These are phyloP conservation scores for Steinernema scapterisci DNA, from an alignment of 2,888 invertebrate species.

Conservation along the genomic window DNA sequence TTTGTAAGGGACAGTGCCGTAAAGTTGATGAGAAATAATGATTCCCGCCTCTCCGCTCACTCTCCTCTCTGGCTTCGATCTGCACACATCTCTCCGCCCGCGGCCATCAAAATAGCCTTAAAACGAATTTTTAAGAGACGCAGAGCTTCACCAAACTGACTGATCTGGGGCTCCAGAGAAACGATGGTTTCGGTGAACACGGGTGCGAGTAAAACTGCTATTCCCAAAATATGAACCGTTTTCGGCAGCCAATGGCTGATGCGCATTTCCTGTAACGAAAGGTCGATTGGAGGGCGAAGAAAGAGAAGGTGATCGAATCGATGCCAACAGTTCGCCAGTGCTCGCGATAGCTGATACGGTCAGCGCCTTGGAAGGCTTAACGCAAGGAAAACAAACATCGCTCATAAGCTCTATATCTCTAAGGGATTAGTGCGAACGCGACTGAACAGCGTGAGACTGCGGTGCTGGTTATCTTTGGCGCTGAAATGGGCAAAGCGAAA, in stretches of 20 bases:
- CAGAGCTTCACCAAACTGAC: not conserved
- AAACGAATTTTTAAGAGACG: not conserved
- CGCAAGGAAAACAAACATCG: conserved; percentile 31
- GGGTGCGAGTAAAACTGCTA: not conserved
- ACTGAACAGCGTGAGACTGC: not conserved
- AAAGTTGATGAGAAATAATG: conserved; percentile 35
- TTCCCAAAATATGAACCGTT: not conserved
- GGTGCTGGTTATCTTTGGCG: conserved; percentile 18
- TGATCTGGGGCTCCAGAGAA: conserved; percentile 2
- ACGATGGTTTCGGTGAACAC: not conserved
- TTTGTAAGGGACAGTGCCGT: conserved; percentile 35
- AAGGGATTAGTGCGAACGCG: conserved; percentile 19
- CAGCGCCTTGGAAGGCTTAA: conserved; percentile 27
- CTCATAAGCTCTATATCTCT: conserved; percentile 22
- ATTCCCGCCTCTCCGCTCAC: conserved; percentile 35
- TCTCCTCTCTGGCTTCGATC: conserved; percentile 30
- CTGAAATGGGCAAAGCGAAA: not conserved
- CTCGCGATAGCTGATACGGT: conserved; percentile 20
- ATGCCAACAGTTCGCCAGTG: not conserved
- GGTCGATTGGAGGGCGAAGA: not conserved
- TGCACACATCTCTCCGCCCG: conserved; percentile 35
- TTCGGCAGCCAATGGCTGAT: not conserved
- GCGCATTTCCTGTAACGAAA: conserved; percentile 18
- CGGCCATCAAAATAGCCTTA: conserved; percentile 33
- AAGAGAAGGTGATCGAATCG: not conserved